Percentiles rank a stretch among this genome's conserved stretches.
Evolutionary conservation across 1,140 invertebrate species (phyloP).

Genomic region (Ips typographus): DNA sequence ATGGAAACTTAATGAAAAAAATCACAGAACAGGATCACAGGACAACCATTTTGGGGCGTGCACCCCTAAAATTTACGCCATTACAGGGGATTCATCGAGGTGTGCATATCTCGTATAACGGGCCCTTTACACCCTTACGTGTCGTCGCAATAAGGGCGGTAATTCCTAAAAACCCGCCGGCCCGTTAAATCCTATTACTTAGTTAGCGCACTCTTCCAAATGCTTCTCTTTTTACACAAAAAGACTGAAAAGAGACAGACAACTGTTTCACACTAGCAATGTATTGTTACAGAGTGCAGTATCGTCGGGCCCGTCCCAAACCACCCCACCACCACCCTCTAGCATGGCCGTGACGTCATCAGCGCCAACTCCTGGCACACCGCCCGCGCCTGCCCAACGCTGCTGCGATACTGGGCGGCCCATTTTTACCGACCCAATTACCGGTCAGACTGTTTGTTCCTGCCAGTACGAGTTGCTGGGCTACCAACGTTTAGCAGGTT

Average conservation of each 20-base stretch:
- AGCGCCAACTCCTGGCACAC: constrained; percentile 54
- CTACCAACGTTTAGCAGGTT: constrained; percentile 70
- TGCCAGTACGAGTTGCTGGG: constrained; percentile 83
- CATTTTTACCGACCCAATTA: constrained; percentile 88
- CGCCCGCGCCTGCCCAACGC: constrained; percentile 57
- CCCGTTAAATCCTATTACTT: constrained; percentile 52
- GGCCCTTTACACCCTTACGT: constrained; percentile 23
- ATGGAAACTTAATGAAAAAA: not conserved
- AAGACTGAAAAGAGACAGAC: too few relatives aligned
- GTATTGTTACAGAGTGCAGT: constrained; percentile 50
- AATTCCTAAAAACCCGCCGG: constrained; percentile 42
- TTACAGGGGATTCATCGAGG: constrained; percentile 28
- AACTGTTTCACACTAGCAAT: too few relatives aligned
- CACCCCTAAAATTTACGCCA: constrained; percentile 11
- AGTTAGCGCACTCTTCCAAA: constrained; percentile 45
- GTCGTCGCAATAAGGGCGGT: constrained; percentile 22
- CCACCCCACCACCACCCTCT: constrained; percentile 57
- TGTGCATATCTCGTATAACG: constrained; percentile 50
- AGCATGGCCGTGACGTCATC: constrained; percentile 60
- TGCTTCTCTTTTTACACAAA: not conserved
- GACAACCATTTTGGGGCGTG: constrained; percentile 13
- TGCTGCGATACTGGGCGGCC: constrained; percentile 92
- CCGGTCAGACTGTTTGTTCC: constrained; percentile 89
- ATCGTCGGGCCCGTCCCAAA: constrained; percentile 57
- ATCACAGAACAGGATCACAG: not conserved